Evolutionary conservation across 1,140 invertebrate genomes (phyloP), one percentile per base, ranked within the genome.

Genomic region (Drosophila teissieri): DNA sequence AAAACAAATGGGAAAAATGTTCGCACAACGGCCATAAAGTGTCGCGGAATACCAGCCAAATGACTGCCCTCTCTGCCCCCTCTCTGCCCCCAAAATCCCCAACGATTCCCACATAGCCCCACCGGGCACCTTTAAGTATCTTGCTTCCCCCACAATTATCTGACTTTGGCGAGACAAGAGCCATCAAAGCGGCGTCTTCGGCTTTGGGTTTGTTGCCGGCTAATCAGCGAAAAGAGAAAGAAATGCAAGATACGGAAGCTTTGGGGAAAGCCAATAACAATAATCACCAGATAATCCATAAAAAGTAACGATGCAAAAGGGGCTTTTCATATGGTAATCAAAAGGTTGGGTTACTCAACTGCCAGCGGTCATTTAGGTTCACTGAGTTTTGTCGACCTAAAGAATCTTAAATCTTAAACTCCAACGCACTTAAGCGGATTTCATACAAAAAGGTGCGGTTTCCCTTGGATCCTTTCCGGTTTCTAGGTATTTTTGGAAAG

Each of bases 231-330:
- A 39, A 36, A 27, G 39, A 53, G 48, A 34, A 17, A 52, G 56
- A 57, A 57, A 69, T 68, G 64, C 61, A 44, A 46, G 40, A 73
- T 73, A 73, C 69, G 69, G 69, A 73, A 73, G 69, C 69, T 61
- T 51, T 36, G 68, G 34, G 34, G 2, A 73, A 73, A 73, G 67
- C 34, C 69, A 61, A 73, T 73, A 73, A 36, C 56, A 39, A 61
- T 60, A 37, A 70, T 70, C 49, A 48, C 22, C 65, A 57, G 44
- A 72, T 70, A 72, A 57, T 57, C 44, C 52, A 70, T 56, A 70
- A 70, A 70, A 70, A 56, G 24, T 70, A 69, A 56, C 36, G 6
- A 69, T 55, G n/a, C 40, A 27, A 34, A 22, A n/a, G 42, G 8
- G 40, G 17, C 27, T 67, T 68, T 63, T 63, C n/a, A 24, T 64